Percentiles rank a stretch among this genome's conserved stretches.
Evolutionary conservation across 64 coral and sea anemone genomes (phyloP).

Genomic region (Platygyra sinensis): DNA sequence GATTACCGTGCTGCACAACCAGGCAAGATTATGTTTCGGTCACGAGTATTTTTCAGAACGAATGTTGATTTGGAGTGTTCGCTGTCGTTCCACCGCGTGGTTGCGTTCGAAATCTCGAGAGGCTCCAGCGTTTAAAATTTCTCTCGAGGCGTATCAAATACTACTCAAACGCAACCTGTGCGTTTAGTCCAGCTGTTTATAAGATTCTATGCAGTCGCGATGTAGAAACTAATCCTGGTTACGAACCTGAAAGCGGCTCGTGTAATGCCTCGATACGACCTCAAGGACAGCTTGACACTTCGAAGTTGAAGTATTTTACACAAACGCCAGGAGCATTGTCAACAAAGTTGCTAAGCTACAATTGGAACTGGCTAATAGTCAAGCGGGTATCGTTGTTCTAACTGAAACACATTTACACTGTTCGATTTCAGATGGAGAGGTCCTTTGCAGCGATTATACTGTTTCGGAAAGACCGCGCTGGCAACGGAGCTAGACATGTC

Average conservation of each 20-base stretch:
- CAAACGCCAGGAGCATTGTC: conserved; percentile 60
- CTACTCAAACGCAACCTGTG: conserved; percentile 15
- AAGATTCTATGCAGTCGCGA: conserved; percentile 12
- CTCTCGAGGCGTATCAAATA: too few species aligned
- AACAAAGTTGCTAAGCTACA: conserved; percentile 43
- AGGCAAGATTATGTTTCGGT: background rate
- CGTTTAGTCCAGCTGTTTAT: conserved; percentile 13
- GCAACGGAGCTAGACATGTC: too few species aligned
- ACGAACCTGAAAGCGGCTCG: background rate
- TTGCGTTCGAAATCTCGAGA: too few species aligned
- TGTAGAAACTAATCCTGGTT: conserved; percentile 17
- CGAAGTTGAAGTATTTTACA: conserved; percentile 37
- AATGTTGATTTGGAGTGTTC: background rate
- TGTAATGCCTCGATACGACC: too few species aligned
- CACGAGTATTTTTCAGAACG: conserved; percentile 21
- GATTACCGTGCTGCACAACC: too few species aligned
- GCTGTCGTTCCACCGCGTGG: background rate
- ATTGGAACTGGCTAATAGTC: conserved; percentile 35
- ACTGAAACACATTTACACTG: conserved; percentile 59
- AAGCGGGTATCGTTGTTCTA: conserved; percentile 34
- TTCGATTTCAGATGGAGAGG: conserved; percentile 10
- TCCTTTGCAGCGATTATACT: too few species aligned
- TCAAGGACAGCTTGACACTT: background rate
- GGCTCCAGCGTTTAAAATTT: too few species aligned
- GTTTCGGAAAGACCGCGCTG: too few species aligned